Evolutionary conservation across 2,888 invertebrate genomes (phyloP).

Genomic region (Galerucella nymphaeae): DNA sequence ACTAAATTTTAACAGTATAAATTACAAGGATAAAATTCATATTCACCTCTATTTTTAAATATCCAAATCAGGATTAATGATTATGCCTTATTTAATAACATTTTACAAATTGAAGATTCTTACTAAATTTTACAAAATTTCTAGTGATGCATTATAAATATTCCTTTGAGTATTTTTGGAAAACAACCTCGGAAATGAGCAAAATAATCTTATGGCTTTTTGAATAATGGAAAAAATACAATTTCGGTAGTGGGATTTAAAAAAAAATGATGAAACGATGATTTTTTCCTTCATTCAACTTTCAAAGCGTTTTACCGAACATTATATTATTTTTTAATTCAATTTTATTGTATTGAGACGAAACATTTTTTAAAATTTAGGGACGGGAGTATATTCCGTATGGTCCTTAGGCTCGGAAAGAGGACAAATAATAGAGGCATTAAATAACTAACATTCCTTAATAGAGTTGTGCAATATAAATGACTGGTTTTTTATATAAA

Average conservation of each 20-base stretch:
- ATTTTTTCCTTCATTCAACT: constrained; percentile 3
- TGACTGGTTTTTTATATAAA: neutral
- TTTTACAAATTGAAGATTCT: neutral
- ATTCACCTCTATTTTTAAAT: constrained; percentile 28
- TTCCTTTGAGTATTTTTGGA: neutral
- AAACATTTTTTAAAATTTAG: constrained; percentile 50
- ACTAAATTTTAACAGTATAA: constrained; percentile 43
- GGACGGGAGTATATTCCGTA: constrained; percentile 64
- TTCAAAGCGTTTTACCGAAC: constrained; percentile 8
- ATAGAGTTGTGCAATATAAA: constrained; percentile 37
- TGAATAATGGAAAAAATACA: constrained; percentile 15
- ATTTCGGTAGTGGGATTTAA: neutral
- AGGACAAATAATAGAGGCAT: constrained; percentile 55
- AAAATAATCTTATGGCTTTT: constrained; percentile 18
- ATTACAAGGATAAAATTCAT: constrained; percentile 31
- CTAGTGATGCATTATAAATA: constrained; percentile 16
- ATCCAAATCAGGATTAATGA: constrained; percentile 14
- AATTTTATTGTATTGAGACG: constrained; percentile 27
- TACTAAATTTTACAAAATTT: neutral
- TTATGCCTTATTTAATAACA: neutral
- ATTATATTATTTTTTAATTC: neutral
- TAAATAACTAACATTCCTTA: constrained; percentile 43
- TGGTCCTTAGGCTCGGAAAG: constrained; percentile 66
- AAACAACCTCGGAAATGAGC: constrained; percentile 36
- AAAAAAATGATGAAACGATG: neutral